Conservation (phyloP, 53 echinoderm and acorn worm genomes). For the Antedon mediterranea region DNA sequence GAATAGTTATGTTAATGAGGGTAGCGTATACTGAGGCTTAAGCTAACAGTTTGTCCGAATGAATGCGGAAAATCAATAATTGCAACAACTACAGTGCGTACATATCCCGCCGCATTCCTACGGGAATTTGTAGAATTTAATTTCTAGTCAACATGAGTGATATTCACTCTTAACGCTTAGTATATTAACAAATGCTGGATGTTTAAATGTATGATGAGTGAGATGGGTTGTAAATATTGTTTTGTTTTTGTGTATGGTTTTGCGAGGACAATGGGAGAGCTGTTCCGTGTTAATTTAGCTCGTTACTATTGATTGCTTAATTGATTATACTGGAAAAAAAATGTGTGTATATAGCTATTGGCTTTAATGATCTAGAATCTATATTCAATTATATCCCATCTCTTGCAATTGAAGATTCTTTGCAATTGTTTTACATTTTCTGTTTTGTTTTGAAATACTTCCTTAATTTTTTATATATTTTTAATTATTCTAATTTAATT, state of each 20-base stretch:
- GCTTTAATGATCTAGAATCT: too few species aligned
- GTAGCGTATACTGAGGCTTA: neutral
- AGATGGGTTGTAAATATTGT: neutral
- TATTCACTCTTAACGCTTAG: neutral
- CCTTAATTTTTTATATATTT: too few species aligned
- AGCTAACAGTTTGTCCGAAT: neutral
- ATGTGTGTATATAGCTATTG: too few species aligned
- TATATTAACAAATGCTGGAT: neutral
- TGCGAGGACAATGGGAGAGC: neutral
- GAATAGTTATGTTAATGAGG: neutral
- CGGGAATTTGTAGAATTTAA: neutral
- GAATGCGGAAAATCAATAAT: neutral
- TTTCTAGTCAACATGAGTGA: neutral
- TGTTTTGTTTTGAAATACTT: too few species aligned
- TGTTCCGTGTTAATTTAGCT: neutral
- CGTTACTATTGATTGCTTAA: neutral
- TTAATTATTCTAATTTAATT: too few species aligned
- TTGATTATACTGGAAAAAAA: neutral
- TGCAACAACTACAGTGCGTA: neutral
- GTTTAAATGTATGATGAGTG: neutral
- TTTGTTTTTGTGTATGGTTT: neutral
- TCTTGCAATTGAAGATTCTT: too few species aligned
- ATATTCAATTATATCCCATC: too few species aligned
- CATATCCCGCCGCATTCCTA: neutral
- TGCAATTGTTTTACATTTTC: too few species aligned